phyloP scores from a whole-genome alignment of 2,888 invertebrate species.

The Chymomyza amoena region DNA sequence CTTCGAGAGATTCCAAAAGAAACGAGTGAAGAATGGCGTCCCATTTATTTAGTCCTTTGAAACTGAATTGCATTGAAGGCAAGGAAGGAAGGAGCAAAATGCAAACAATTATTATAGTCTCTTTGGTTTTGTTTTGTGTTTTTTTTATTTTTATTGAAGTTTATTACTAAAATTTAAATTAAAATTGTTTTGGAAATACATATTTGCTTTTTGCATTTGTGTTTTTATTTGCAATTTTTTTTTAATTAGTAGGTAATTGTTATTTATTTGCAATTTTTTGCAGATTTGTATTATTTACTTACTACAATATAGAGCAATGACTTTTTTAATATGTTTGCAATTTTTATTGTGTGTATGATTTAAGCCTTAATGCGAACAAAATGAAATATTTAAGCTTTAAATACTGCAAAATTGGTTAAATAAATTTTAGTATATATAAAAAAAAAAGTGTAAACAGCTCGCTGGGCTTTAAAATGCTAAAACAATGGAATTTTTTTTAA shows the following conservation, averaged over 20 bases:
- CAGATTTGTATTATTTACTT: background rate
- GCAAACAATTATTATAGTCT: background rate
- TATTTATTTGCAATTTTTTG: background rate
- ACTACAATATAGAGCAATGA: background rate
- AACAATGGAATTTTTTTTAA: too few species aligned
- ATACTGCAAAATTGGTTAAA: background rate
- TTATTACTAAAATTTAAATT: conserved; percentile 45
- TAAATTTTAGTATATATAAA: background rate
- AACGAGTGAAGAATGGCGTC: conserved; percentile 16
- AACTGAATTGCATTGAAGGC: background rate
- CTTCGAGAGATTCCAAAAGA: conserved; percentile 2
- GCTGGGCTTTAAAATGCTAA: background rate
- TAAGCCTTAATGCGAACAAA: background rate
- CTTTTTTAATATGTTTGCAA: background rate
- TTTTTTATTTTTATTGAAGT: conserved; percentile 39
- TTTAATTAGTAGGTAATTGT: background rate
- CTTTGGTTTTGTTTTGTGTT: conserved; percentile 21
- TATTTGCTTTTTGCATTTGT: conserved; percentile 11
- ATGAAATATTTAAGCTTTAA: background rate
- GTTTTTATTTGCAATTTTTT: background rate
- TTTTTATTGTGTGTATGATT: background rate
- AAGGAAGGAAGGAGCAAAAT: background rate
- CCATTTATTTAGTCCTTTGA: conserved; percentile 26
- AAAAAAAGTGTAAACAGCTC: background rate
- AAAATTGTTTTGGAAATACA: conserved; percentile 42